Evolutionary conservation across 2,888 invertebrate genomes (phyloP).

Genomic region (Pegoplata infirma): DNA sequence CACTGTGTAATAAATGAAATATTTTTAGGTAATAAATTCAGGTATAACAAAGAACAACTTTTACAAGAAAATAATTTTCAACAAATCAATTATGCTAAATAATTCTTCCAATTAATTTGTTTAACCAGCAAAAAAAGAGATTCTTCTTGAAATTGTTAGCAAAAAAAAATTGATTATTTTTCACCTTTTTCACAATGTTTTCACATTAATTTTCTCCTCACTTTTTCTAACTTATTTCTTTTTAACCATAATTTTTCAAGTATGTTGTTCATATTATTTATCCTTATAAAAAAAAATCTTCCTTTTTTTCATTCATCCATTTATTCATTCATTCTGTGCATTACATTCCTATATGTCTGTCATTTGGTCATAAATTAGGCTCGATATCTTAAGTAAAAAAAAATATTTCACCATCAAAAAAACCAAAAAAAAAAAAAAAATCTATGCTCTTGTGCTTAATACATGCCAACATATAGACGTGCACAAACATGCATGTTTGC

Average conservation of each 20-base stretch:
- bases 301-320: too few relatives aligned
- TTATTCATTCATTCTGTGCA: not conserved
- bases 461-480: not conserved
- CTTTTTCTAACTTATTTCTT: not conserved
- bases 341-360: constrained; percentile 20
- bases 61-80: too few relatives aligned
- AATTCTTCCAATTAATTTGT: not conserved
- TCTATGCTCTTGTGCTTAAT: constrained; percentile 6
- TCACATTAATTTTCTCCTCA: too few relatives aligned
- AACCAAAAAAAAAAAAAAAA: not conserved
- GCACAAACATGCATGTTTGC: not conserved
- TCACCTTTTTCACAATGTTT: not conserved
- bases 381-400: constrained; percentile 36
- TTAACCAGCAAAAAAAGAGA: not conserved
- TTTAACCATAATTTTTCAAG: not conserved
- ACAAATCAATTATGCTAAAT: not conserved
- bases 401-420: constrained; percentile 3
- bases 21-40: not conserved
- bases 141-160: not conserved
- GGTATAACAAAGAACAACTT: too few relatives aligned
- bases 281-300: too few relatives aligned
- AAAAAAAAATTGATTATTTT: not conserved
- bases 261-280: not conserved
- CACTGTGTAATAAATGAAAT: not conserved
- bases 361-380: constrained; percentile 42